phyloP scores from a whole-genome alignment of 2,113 vertebrate genomes.

The Rhinolophus sinicus region DNA sequence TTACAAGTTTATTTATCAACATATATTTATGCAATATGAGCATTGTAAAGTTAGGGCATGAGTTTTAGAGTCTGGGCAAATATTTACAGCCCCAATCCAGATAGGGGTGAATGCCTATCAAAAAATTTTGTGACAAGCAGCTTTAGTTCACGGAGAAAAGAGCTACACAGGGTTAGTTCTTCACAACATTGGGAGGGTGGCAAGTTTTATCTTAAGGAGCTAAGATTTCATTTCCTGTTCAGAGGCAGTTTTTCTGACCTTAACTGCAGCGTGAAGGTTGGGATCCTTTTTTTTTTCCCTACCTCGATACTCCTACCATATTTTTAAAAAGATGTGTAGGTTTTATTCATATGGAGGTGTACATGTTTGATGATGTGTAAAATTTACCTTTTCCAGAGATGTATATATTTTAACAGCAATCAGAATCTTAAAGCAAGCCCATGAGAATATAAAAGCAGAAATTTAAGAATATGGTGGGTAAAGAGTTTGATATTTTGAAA shows the following conservation, averaged over 20 bases:
- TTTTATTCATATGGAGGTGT: neutral
- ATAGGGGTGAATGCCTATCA: constrained; percentile 59
- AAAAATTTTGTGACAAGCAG: constrained; percentile 66
- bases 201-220: neutral
- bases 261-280: neutral
- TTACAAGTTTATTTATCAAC: constrained; percentile 86
- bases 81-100: constrained; percentile 79
- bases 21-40: constrained; percentile 83
- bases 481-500: neutral
- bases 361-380: neutral
- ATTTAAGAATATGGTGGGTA: neutral
- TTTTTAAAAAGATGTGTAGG: neutral
- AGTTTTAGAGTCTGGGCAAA: constrained; percentile 77
- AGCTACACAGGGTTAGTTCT: neutral
- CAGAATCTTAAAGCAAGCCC: neutral
- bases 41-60: constrained; percentile 79
- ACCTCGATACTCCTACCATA: neutral
- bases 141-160: constrained; percentile 58
- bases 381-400: neutral
- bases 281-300: neutral
- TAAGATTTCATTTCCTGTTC: neutral
- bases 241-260: neutral
- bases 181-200: neutral
- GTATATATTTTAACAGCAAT: neutral
- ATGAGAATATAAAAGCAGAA: neutral